Conservation (phyloP, 1,140 invertebrate genomes). For the Sitobion miscanthi region DNA sequence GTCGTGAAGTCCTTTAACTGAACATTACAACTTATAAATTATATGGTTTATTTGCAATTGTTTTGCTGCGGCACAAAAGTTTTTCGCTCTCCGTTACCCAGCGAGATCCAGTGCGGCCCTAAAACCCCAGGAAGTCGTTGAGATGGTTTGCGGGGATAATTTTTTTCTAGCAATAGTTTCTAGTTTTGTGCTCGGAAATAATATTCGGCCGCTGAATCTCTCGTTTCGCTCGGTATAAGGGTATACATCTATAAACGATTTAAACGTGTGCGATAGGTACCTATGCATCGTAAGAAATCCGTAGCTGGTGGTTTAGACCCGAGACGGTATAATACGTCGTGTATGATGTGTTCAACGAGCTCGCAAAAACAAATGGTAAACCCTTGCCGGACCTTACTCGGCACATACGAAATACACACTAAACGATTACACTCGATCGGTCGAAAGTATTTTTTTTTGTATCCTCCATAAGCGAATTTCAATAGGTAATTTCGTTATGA, state of each 20-base stretch:
- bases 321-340: neutral
- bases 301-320: neutral
- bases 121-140: neutral
- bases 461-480: no score
- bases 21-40: neutral
- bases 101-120: neutral
- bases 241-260: neutral
- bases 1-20: neutral
- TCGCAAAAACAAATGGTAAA: neutral
- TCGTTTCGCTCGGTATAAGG: neutral
- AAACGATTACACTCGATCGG: no score
- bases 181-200: neutral
- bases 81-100: neutral
- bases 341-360: neutral
- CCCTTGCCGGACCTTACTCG: neutral
- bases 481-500: no score
- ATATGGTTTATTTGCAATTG: neutral
- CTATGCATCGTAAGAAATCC: neutral
- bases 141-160: neutral
- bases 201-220: neutral
- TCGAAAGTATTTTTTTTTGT: no score
- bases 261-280: neutral
- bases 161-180: neutral
- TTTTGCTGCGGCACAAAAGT: neutral
- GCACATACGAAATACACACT: neutral